These are phyloP conservation scores for Lagocephalus sceleratus DNA, from an alignment of 2,797 vertebrate species.

Conservation along the genomic window DNA sequence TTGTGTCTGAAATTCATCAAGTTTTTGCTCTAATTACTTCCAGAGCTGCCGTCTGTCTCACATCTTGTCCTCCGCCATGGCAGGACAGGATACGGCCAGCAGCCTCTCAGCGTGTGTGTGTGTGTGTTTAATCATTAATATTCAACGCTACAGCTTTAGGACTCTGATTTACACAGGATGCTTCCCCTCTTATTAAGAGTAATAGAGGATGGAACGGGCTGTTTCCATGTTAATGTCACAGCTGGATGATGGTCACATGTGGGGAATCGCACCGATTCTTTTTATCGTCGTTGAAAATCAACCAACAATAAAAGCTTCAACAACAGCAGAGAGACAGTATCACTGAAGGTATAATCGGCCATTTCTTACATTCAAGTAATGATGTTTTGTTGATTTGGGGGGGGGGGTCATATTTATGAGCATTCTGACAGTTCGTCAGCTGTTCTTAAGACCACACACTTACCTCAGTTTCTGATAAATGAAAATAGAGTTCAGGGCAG, in stretches of 20 bases:
- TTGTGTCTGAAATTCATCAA: neutral
- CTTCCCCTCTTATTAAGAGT: slow-evolving; percentile 12
- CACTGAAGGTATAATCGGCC: too few relatives aligned
- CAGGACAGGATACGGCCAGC: slow-evolving; percentile 1
- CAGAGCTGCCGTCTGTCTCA: slow-evolving; percentile 2
- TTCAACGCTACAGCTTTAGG: slow-evolving; percentile 10
- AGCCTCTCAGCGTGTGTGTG: slow-evolving; percentile 8
- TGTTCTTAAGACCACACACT: too few relatives aligned
- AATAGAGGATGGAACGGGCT: neutral
- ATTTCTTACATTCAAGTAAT: too few relatives aligned
- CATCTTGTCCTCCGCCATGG: slow-evolving; percentile 3
- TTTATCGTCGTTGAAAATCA: too few relatives aligned
- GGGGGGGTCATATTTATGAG: too few relatives aligned
- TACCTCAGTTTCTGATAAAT: too few relatives aligned
- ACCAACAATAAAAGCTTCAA: too few relatives aligned
- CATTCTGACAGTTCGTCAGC: too few relatives aligned
- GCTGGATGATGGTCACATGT: too few relatives aligned
- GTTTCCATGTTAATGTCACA: slow-evolving; percentile 1
- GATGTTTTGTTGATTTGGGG: too few relatives aligned
- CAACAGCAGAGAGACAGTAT: too few relatives aligned
- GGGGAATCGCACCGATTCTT: neutral
- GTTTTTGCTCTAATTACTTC: neutral
- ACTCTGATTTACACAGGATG: slow-evolving; percentile 15
- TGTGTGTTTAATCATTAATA: slow-evolving; percentile 1
- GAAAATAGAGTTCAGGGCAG: too few relatives aligned